These are phyloP conservation scores for Sitta carolinensis DNA, from an alignment of 2,797 vertebrate genomes.

Conservation along the genomic window DNA sequence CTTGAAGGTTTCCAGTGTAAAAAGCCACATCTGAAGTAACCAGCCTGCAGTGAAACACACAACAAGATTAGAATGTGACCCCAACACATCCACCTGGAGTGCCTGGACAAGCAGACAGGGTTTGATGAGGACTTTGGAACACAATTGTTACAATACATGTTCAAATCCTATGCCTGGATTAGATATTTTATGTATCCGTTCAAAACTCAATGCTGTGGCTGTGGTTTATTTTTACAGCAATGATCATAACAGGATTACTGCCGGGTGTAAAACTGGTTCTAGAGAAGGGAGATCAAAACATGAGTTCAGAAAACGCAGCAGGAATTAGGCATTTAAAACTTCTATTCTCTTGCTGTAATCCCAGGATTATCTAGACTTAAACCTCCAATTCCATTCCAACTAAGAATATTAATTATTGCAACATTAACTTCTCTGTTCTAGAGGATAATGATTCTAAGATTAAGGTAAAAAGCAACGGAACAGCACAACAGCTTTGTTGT, in stretches of 20 bases:
- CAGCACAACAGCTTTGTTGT: neutral
- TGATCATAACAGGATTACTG: neutral
- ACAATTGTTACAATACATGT: fast-evolving
- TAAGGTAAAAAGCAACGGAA: neutral
- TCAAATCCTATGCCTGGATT: neutral
- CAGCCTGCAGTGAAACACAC: constrained; percentile 77
- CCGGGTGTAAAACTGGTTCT: neutral
- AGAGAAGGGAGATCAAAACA: neutral
- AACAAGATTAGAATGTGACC: neutral
- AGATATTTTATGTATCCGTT: neutral
- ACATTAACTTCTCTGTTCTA: neutral
- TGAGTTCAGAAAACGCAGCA: neutral
- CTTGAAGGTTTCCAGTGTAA: constrained; percentile 95
- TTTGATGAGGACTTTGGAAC: too few species aligned
- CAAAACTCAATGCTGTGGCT: neutral
- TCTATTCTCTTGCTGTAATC: neutral
- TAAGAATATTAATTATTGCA: neutral
- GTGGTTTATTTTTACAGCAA: neutral
- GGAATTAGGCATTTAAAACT: neutral
- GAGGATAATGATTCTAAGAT: neutral
- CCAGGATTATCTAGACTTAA: neutral
- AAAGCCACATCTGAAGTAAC: constrained; percentile 96
- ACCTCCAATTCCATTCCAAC: neutral
- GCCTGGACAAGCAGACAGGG: neutral
- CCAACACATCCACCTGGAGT: fast-evolving